These are phyloP conservation scores for Lucilia cuprina DNA, from an alignment of 1,140 invertebrate species.

Conservation along the genomic window DNA sequence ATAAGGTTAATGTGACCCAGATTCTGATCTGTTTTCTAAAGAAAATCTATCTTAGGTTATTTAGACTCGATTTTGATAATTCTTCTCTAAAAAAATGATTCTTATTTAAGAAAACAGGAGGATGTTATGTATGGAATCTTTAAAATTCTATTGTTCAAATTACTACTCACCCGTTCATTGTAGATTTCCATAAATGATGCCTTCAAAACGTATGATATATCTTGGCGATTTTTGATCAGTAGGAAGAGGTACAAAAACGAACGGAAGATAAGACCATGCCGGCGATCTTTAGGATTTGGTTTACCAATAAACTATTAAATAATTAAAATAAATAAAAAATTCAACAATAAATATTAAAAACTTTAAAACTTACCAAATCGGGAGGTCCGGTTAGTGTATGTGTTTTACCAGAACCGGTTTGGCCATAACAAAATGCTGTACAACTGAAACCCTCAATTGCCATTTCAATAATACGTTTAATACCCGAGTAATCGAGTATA, in stretches of 20 bases:
- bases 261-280: slow-evolving; percentile 86
- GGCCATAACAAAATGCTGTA: slow-evolving; percentile 95
- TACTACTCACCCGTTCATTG: slow-evolving; percentile 90
- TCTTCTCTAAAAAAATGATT: too few relatives aligned
- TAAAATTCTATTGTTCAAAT: too few relatives aligned
- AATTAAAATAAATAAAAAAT: not conserved
- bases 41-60: too few relatives aligned
- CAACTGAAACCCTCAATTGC: slow-evolving; percentile 92
- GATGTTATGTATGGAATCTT: too few relatives aligned
- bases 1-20: too few relatives aligned
- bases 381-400: slow-evolving; percentile 93
- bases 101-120: too few relatives aligned
- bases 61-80: too few relatives aligned
- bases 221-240: slow-evolving; percentile 76
- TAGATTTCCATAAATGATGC: slow-evolving; percentile 96
- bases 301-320: slow-evolving; percentile 53
- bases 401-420: slow-evolving; percentile 96
- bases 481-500: slow-evolving; percentile 81
- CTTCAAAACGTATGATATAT: slow-evolving; percentile 85
- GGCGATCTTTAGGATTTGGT: slow-evolving; percentile 63
- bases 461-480: slow-evolving; percentile 89
- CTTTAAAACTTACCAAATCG: slow-evolving; percentile 71
- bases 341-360: not conserved
- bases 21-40: too few relatives aligned
- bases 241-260: slow-evolving; percentile 91